Evolutionary conservation across 1,140 invertebrate genomes (phyloP), one percentile per base, ranked within the genome.

Genomic region (Pissodes strobi): DNA sequence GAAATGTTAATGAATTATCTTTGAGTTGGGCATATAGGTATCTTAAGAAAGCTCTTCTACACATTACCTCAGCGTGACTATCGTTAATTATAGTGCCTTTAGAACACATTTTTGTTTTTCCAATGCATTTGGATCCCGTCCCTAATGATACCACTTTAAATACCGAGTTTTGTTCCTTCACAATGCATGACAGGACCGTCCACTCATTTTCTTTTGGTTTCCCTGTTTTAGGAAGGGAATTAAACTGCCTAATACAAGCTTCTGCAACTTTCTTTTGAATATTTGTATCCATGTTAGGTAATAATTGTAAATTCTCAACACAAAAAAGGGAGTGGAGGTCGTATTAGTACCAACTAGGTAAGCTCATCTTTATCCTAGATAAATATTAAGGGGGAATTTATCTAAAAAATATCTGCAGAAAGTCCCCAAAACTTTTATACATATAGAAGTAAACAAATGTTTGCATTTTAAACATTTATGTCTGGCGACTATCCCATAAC

Each of bases 111-210:
- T 86, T 87, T 25, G 82, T 84, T 60, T 83, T 79, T 13, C 93
- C 92, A 64, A 97, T 84, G 80, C 94, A 97, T 82, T 96, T 97
- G 2, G 94, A 92, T 0, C 95, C 94, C 10, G 92, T 94, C 9
- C 90, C 92, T 56, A 97, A 77, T 8, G 93, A 83, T 17, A 95
- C 85, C 6, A 95, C 85, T 74, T 85, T 80, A 34, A 86, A 75
- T 25, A 70, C 69, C 15, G 74, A 58, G 46, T 67, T 71, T 64
- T 85, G 77, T 73, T 82, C 79, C 38, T 65, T 58, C 10, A 94
- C 79, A 62, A 96, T 80, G 59, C 86, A 87, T 9, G 92, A 87
- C 27, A 96, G 74, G 17, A 92, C 82, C 10, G 93, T 95, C 93
- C 93, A 97, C 69, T 89, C 86, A 56, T 80, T 83, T 18, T 74